phyloP scores from a whole-genome alignment of 2,113 vertebrate species.

The Heterochromis multidens region DNA sequence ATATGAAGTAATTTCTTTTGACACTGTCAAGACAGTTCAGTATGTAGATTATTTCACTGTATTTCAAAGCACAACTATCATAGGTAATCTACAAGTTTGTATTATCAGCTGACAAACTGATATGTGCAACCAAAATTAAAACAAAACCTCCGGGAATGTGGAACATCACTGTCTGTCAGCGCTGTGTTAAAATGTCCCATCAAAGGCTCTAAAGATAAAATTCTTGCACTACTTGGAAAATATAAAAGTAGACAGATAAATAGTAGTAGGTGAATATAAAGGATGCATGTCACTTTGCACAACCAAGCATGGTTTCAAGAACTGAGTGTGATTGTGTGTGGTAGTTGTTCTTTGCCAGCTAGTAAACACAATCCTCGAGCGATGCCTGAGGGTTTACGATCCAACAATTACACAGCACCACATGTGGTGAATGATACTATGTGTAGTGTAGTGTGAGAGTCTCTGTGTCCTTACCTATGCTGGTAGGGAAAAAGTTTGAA shows the following conservation, averaged over 20 bases:
- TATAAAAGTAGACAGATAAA: not conserved
- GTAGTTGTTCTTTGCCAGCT: not conserved
- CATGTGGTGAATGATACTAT: not conserved
- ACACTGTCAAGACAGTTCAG: not conserved
- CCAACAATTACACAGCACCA: not conserved
- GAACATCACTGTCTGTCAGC: not conserved
- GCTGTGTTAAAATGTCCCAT: not conserved
- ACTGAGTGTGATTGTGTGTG: not conserved
- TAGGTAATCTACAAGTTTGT: not conserved
- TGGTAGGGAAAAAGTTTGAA: slow-evolving; percentile 98
- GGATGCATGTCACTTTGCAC: not conserved
- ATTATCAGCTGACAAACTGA: slow-evolving; percentile 13
- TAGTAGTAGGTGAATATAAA: not conserved
- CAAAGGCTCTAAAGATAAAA: slow-evolving; percentile 3
- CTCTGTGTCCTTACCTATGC: slow-evolving; percentile 80
- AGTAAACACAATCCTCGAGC: not conserved
- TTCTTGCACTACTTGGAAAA: not conserved
- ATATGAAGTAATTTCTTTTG: not conserved
- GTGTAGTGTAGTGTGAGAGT: not conserved
- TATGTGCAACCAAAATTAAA: not conserved
- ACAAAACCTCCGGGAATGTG: not conserved
- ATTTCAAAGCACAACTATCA: not conserved
- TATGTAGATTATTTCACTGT: not conserved
- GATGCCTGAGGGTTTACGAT: not conserved
- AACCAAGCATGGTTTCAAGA: not conserved